Base-by-base conservation (phyloP, 2,113 vertebrate genomes). In the Helogale parvula region DNA sequence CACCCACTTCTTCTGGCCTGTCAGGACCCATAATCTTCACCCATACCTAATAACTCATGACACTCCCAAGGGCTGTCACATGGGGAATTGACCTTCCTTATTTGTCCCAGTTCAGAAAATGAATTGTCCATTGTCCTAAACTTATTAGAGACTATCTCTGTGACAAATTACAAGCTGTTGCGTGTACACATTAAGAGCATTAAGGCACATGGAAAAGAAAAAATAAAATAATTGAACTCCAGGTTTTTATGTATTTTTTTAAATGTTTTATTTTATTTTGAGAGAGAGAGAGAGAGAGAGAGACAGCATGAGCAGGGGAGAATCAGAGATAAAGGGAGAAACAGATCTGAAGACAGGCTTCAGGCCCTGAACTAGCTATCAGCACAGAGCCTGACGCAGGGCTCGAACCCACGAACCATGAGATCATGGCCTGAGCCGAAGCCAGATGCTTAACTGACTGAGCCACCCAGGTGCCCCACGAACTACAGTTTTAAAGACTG, bases 101-200 rank as follows among this genome's bases (percentile, higher is more conserved):
- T 94, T 91, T 96, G 38, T 71, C 33, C 17, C 54, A 50, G 65
- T 85, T 92, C 41, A 84, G 87, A 63, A 88, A 91, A 69, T 63
- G 52, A 91, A n/a, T 85, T 50, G 33, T 52, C 38, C 21, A 16
- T 79, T 94, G n/a, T 88, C 57, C 45, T 72, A 50, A 77, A 80
- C 35, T 38, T 50, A 54, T 4, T 71, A 25, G 54, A 41, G 77
- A 57, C 82, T 1, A 57, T 82, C 66, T 45, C 25, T 86, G 15
- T 71, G 60, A 72, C 5, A 77, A 82, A 45, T 80, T 85, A 45
- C 3, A 82, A 72, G 7, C 38, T 60, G 3, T 35, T 71, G 25
- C 11, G 50, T 57, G 31, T 87, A 19, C 13, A 13, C 65, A 77
- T 15, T 41, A 63, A 85, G 19, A 77, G 9, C 23, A 77, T 19